Evolutionary conservation across 2,113 vertebrate genomes (phyloP), one percentile per base, ranked within the genome.

Genomic region (Grus americana): DNA sequence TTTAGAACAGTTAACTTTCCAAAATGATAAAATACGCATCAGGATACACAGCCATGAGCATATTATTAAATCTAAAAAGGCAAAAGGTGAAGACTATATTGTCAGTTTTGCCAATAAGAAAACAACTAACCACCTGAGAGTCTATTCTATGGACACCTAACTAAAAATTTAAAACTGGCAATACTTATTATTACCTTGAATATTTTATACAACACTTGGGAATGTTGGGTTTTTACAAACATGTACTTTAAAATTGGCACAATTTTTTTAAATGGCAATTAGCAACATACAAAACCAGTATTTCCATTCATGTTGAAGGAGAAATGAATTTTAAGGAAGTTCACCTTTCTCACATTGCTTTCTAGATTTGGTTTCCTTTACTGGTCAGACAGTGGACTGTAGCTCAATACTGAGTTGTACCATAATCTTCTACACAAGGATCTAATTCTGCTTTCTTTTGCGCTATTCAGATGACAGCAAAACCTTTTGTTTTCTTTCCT

Each of bases 161-260:
- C 95, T 96, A 92, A 90, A 95, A 96, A 95, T 95, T 97, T 95
- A 93, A 88, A 97, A 96, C 98, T 97, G 98, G 97, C 97, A 98
- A 97, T 92, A 97, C 62, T 97, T 96, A 62, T 71, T 86, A 91
- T 72, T 91, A 91, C 86, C 89, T 95, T 92, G 80, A 94, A 82
- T 84, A 96, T 94, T 86, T 95, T 75, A 94, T 54, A 97, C 88
- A 89, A 97, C 92, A 94, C 61, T 94, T 81, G 91, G 96, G 93
- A 97, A 97, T 96, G 95, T 73, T 78, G 72, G 68, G 61, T 73
- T 96, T 93, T 89, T 88, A 97, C 89, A 97, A 94, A 93, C 79
- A 81, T 19, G 63, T 78, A 97, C 75, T 93, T 97, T 79, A 94
- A 97, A 88, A 95, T 98, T 98, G 98, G 98, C 98, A 98, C 98